Conservation (phyloP, 2,113 vertebrate species). For the Ellobius talpinus region DNA sequence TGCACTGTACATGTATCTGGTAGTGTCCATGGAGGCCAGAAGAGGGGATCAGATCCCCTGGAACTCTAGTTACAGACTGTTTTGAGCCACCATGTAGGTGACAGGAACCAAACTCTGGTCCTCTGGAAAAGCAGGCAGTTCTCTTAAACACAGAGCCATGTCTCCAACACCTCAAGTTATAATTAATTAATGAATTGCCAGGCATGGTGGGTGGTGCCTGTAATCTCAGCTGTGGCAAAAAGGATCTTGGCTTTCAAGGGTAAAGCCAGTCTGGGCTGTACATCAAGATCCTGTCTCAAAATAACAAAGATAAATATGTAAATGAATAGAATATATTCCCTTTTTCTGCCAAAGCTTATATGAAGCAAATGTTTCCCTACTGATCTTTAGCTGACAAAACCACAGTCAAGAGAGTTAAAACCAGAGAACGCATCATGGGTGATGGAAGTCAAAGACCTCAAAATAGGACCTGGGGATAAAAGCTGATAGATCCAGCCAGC, state of each 20-base stretch:
- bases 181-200: not conserved
- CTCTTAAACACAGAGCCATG: no score
- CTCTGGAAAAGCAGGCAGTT: not conserved
- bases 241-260: not conserved
- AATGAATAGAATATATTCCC: not conserved
- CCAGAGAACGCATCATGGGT: not conserved
- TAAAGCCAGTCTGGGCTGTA: not conserved
- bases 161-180: not conserved
- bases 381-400: slow-evolving; percentile 4
- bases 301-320: not conserved
- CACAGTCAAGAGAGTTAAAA: not conserved
- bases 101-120: not conserved
- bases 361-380: not conserved
- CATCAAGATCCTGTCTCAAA: not conserved
- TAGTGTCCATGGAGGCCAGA: no score
- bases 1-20: not conserved
- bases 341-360: not conserved
- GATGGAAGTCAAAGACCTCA: not conserved
- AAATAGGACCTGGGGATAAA: not conserved
- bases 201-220: no score
- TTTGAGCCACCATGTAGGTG: not conserved
- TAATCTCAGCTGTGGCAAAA: not conserved
- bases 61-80: not conserved
- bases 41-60: not conserved
- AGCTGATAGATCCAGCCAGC: no score